Evolutionary conservation across 1,140 invertebrate species (phyloP).

Genomic region (Brachystomella parvula): DNA sequence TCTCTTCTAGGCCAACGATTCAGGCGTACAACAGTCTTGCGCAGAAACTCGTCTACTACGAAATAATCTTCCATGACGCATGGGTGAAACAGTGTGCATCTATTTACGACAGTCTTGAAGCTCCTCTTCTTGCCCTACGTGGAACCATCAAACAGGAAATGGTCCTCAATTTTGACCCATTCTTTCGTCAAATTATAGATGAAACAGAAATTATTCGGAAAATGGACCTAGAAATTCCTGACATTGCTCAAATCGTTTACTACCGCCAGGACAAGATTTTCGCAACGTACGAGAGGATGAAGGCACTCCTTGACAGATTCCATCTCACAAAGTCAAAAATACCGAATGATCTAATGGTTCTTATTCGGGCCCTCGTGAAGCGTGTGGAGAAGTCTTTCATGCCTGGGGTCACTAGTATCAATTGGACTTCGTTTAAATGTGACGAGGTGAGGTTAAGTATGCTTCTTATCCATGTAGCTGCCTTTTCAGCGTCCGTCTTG

Average conservation of each 20-base stretch:
- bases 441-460: constrained; percentile 44
- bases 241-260: constrained; percentile 37
- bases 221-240: constrained; percentile 47
- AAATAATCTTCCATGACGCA: constrained; percentile 35
- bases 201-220: constrained; percentile 66
- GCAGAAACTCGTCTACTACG: constrained; percentile 34
- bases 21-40: constrained; percentile 29
- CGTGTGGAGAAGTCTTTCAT: constrained; percentile 62
- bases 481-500: no score
- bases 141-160: constrained; percentile 42
- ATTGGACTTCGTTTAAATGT: constrained; percentile 70
- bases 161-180: constrained; percentile 59
- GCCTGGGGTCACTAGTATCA: constrained; percentile 65
- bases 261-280: constrained; percentile 60
- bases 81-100: constrained; percentile 26
- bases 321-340: constrained; percentile 49
- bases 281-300: constrained; percentile 51
- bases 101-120: constrained; percentile 33
- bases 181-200: constrained; percentile 58
- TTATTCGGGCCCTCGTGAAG: constrained; percentile 59
- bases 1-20: constrained; percentile 27
- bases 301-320: constrained; percentile 52
- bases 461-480: no score
- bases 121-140: constrained; percentile 28
- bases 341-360: constrained; percentile 56